phyloP scores from a whole-genome alignment of 2,888 invertebrate genomes.

The Drosophila tripunctata region DNA sequence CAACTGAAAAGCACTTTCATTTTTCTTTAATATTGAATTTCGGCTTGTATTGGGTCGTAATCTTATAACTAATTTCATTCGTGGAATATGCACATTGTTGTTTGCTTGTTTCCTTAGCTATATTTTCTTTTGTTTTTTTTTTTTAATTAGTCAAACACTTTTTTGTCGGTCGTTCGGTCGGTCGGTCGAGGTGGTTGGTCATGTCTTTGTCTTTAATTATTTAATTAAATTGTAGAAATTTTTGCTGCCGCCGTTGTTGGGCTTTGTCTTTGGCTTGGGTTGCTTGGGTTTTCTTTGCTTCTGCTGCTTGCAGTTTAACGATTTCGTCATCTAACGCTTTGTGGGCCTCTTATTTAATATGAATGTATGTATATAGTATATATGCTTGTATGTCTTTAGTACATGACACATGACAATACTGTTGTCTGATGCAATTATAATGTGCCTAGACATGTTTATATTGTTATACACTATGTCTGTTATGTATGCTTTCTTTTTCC shows the following conservation, averaged over 20 bases:
- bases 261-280: constrained; percentile 17
- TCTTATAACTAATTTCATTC: constrained; percentile 6
- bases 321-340: constrained; percentile 60
- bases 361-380: constrained; percentile 9
- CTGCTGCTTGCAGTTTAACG: constrained; percentile 29
- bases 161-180: constrained; percentile 1
- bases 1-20: neutral
- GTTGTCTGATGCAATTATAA: constrained; percentile 50
- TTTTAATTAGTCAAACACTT: constrained; percentile 28
- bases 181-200: constrained; percentile 24
- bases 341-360: constrained; percentile 42
- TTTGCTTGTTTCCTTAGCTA: neutral
- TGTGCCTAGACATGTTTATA: constrained; percentile 12
- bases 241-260: constrained; percentile 15
- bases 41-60: constrained; percentile 2
- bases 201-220: constrained; percentile 64
- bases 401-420: constrained; percentile 20
- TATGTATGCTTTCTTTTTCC: constrained; percentile 37
- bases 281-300: constrained; percentile 15
- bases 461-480: constrained; percentile 3
- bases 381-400: neutral
- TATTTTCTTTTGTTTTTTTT: neutral
- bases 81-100: neutral
- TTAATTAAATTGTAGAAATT: constrained; percentile 69
- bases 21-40: neutral